These are phyloP conservation scores for Oscheius sp. DNA, from an alignment of 2,888 invertebrate species.

Conservation along the genomic window DNA sequence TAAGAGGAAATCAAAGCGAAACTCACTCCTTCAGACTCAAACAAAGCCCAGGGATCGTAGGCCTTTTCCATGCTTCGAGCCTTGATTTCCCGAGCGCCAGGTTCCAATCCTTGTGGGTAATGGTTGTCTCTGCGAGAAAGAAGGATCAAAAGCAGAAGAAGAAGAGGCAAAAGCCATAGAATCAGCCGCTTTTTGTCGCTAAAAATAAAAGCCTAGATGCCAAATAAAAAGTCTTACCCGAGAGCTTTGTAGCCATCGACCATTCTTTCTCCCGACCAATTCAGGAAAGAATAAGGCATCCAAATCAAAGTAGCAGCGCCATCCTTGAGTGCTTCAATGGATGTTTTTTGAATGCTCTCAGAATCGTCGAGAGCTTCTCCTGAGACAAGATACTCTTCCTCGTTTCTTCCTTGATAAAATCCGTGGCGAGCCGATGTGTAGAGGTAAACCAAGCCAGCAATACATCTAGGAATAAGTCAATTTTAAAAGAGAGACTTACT, in stretches of 20 bases:
- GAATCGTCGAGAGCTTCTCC: too few relatives aligned
- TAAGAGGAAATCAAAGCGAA: not conserved
- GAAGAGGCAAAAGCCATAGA: conserved; percentile 14
- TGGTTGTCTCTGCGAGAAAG: not conserved
- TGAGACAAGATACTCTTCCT: too few relatives aligned
- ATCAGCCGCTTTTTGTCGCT: conserved; percentile 11
- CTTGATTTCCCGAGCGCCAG: too few relatives aligned
- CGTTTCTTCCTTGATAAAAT: not conserved
- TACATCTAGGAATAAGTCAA: not conserved
- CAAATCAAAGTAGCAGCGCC: not conserved
- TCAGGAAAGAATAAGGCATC: not conserved
- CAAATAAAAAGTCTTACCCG: not conserved
- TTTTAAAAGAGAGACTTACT: not conserved
- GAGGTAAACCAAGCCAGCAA: not conserved
- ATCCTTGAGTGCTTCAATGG: not conserved
- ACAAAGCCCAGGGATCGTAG: too few relatives aligned
- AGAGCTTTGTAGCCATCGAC: not conserved
- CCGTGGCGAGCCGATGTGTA: not conserved
- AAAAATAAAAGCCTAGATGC: not conserved
- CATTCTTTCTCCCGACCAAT: not conserved
- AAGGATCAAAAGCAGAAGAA: conserved; percentile 7
- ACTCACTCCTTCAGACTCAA: conserved; percentile 12
- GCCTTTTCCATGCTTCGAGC: too few relatives aligned
- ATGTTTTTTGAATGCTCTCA: too few relatives aligned
- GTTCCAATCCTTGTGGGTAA: not conserved